A percentile compares a stretch with the other conserved stretches of the same genome.
phyloP scores from a whole-genome alignment of 2,113 vertebrate genomes.

The Bungarus multicinctus region DNA sequence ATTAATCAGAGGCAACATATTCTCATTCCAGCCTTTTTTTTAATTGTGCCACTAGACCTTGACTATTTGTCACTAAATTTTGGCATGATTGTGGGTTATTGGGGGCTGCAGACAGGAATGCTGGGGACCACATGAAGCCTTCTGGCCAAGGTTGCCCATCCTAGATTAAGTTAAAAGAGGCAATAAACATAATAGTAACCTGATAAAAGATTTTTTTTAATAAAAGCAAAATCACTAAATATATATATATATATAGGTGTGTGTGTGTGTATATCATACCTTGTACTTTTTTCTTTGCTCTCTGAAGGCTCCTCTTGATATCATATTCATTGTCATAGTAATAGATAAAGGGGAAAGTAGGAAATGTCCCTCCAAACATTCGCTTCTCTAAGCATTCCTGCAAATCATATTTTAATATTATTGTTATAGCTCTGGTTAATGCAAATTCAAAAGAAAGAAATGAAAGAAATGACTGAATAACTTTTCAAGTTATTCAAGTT shows the following conservation, averaged over 20 bases:
- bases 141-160: not conserved
- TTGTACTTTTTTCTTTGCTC: slow-evolving; percentile 70
- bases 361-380: slow-evolving; percentile 69
- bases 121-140: not conserved
- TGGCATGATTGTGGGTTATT: not conserved
- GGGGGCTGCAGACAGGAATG: not conserved
- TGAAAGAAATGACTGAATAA: not conserved
- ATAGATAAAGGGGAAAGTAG: slow-evolving; percentile 69
- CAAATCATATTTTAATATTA: slow-evolving; percentile 59
- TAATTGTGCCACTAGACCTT: not conserved
- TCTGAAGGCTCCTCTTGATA: slow-evolving; percentile 60
- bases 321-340: slow-evolving; percentile 69
- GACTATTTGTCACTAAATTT: not conserved
- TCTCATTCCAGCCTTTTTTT: not conserved
- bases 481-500: no score
- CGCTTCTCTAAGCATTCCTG: slow-evolving; percentile 74
- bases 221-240: not conserved
- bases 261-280: slow-evolving; percentile 61
- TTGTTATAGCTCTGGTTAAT: not conserved
- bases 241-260: no score
- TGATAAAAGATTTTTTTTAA: not conserved
- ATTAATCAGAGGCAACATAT: not conserved
- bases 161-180: not conserved
- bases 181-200: slow-evolving; percentile 4
- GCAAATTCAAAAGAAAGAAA: not conserved